Base-by-base conservation (phyloP, 2,797 vertebrate genomes). In the Gallinago solitaria region DNA sequence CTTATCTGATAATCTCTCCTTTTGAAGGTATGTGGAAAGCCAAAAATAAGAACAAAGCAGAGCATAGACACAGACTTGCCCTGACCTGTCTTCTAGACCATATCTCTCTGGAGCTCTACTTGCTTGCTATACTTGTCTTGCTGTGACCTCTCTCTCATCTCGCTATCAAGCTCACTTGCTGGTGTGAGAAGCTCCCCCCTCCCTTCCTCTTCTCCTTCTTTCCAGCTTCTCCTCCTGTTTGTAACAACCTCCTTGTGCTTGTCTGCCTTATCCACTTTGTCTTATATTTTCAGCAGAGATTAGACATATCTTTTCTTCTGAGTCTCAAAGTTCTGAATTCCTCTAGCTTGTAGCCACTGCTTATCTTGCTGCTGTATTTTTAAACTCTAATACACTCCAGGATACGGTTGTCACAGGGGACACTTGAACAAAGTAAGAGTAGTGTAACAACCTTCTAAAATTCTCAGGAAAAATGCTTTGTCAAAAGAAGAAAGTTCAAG, bases 251-350 rank as follows among this genome's bases (percentile, higher is more conserved):
- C 65, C 89, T 91, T 37, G 10, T 89, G 57, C 95, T 93, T 97
- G 93, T 96, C 95, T 97, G 95, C 94, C 95, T 97, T 97, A 97
- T 97, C 96, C 94, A 96, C 82, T 97, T 95, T 96, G 94, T 91
- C 97, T 98, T 97, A 82, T 87, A 96, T 87, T 97, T 92, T 97
- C 96, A 96, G 94, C 80, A 96, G 94, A 97, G 96, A 96, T 96
- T 94, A 96, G 92, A 98, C 98, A 95, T 88, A 84, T 89, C 93
- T 97, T 89, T 97, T 97, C 93, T 97, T 96, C 95, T 61, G 86
- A 95, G 93, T 96, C 95, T 89, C 45, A 39, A 74, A 96, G 96
- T 95, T 97, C 83, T 96, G 97, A 98, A 97, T 97, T 97, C 88
- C 74, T 92, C 96, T 97, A 90, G 96, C 96, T 95, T 95, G 90